Evolutionary conservation across 2,888 invertebrate genomes (phyloP).

Genomic region (Callyntrura sp.): DNA sequence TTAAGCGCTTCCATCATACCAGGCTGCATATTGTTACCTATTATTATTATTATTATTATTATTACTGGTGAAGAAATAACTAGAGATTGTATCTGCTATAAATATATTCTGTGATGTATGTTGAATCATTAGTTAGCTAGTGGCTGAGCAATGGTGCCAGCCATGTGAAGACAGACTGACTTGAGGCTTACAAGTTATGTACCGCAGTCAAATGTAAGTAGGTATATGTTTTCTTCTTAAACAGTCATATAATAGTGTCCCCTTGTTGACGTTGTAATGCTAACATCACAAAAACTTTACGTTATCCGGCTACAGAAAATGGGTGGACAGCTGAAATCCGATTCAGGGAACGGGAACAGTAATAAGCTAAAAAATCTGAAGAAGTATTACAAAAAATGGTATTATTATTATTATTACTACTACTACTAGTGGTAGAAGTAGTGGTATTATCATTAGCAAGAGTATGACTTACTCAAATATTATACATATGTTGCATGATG

Average conservation of each 20-base stretch:
- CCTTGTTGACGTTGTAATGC: not conserved
- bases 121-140: slow-evolving; percentile 9
- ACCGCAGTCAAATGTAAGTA: not conserved
- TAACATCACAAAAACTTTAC: not conserved
- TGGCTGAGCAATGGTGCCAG: not conserved
- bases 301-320: slow-evolving; percentile 38
- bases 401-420: slow-evolving; percentile 16
- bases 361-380: slow-evolving; percentile 38
- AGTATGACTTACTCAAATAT: slow-evolving; percentile 24
- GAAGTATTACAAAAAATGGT: slow-evolving; percentile 30
- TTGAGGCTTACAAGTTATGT: not conserved
- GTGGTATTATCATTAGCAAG: too few relatives aligned
- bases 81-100: not conserved
- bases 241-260: not conserved
- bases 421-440: not conserved
- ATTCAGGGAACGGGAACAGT: slow-evolving; percentile 14
- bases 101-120: not conserved
- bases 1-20: not conserved
- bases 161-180: not conserved
- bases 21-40: not conserved
- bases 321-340: slow-evolving; percentile 70
- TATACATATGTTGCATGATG: slow-evolving; percentile 18
- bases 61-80: not conserved
- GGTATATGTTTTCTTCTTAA: not conserved
- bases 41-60: slow-evolving; percentile 10